Base-by-base conservation (phyloP, 2,113 vertebrate species). In the Anolis carolinensis region DNA sequence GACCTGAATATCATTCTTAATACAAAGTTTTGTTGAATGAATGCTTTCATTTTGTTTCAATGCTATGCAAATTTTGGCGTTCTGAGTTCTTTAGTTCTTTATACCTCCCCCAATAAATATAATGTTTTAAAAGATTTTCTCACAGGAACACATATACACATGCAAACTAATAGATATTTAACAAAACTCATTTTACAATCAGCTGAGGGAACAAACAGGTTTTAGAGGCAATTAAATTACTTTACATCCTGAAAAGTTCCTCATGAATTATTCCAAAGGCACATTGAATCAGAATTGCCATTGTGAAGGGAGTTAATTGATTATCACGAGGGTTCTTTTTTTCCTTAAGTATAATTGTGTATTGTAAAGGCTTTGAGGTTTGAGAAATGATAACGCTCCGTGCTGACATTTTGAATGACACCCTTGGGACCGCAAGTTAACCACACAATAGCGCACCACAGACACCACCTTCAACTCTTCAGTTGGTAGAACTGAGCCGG, bases 201-300 rank as follows among this genome's bases (percentile, higher is more conserved):
- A 74, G 25, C 82, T 16, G 30, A 62, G 34, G 18, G 23, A 83
- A 73, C 70, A 83, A 63, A 71, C 70, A 25, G 34, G 23, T 73
- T 83, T 73, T 73, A 59, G 32, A 62, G 11, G 50, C 44, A 71
- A 83, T 73, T 83, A 72, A 18, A 59, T 73, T 67, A 32, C 65
- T 70, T 81, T 50, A 70, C 14, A n/a, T 32, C 63, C 50, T 81
- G 63, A 63, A 70, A 63, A 74, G 34, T 63, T 81, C 65, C 52
- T 83, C 52, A 63, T 83, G 82, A 83, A 83, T 83, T 74, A 74
- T 83, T 83, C 71, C 34, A 74, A 74, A 62, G 32, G 34, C 13
- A 44, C 25, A 62, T 32, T 62, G 34, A 74, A 2, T 36, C 34
- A 62, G 59, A 79, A 79, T 44, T 84, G 75, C 65, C 27, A 71